A percentile compares a stretch with the other conserved stretches of the same genome.
Conservation (phyloP, 2,113 vertebrate genomes). For the Pteruthius melanotis region DNA sequence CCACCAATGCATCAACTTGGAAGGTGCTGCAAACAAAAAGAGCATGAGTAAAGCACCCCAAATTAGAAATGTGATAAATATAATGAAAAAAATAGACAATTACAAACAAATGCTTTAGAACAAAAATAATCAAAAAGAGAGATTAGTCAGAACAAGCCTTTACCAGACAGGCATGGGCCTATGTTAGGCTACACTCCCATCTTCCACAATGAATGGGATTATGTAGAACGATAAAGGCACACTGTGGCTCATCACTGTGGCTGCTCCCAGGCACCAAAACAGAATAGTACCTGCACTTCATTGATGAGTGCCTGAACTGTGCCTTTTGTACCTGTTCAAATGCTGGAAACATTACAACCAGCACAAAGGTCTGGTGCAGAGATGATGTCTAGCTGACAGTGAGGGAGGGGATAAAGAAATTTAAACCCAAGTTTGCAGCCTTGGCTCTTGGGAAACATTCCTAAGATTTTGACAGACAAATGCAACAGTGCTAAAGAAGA, state of each 20-base stretch:
- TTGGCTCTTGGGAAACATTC: background rate
- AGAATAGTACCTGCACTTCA: background rate
- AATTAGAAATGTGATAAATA: background rate
- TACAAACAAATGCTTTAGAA: background rate
- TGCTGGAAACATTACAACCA: background rate
- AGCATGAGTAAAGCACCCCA: background rate
- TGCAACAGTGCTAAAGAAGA: background rate
- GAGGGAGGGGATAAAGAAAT: background rate
- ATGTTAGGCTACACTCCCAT: background rate
- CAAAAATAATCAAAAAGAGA: background rate
- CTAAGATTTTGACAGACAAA: background rate
- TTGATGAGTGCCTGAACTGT: background rate
- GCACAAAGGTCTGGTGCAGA: background rate
- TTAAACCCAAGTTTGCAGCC: background rate
- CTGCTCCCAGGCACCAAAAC: background rate
- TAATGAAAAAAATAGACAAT: background rate
- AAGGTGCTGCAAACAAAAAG: background rate
- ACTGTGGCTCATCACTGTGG: rapidly evolving
- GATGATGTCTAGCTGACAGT: background rate
- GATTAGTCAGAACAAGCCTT: background rate
- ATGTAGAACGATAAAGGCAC: rapidly evolving
- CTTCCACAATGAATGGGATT: background rate
- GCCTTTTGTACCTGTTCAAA: background rate
- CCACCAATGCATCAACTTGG: background rate
- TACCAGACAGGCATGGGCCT: background rate